A percentile compares a stretch with the other conserved stretches of the same genome.
phyloP scores from a whole-genome alignment of 37 sponge, comb jelly and placozoan genomes.

The Crambe crambe region DNA sequence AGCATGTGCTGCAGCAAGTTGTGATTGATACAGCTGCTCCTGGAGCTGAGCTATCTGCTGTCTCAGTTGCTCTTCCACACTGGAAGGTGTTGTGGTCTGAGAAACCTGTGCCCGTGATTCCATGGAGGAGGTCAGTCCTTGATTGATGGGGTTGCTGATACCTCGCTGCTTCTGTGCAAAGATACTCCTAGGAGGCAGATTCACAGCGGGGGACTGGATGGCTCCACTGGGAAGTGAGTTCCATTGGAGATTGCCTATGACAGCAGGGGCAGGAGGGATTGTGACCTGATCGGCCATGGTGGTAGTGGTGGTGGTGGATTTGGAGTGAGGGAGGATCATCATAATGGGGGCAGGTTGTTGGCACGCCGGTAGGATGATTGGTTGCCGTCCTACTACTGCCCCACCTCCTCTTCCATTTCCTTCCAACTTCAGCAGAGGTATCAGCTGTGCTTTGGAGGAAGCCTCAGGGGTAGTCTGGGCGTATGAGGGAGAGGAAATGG shows the following conservation, averaged over 20 bases:
- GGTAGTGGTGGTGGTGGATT: not conserved
- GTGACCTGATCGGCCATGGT: not conserved
- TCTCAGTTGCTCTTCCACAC: slow-evolving; percentile 40
- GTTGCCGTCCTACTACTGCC: not conserved
- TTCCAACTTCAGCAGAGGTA: not conserved
- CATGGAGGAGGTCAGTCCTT: not conserved
- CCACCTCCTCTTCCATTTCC: not conserved
- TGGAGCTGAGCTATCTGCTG: slow-evolving; percentile 42
- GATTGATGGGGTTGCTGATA: not conserved
- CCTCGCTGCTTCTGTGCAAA: not conserved
- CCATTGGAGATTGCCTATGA: not conserved
- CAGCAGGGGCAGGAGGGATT: not conserved
- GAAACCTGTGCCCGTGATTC: not conserved
- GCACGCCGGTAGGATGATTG: not conserved
- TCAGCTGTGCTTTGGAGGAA: not conserved
- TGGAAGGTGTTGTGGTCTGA: not conserved
- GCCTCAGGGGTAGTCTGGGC: not conserved
- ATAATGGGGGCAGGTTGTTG: not conserved
- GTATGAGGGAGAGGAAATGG: not conserved
- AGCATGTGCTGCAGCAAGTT: slow-evolving; percentile 6
- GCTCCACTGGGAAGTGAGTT: not conserved
- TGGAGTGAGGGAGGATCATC: not conserved
- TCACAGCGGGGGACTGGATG: not conserved
- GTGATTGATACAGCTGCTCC: slow-evolving; percentile 32
- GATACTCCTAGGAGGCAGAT: no score